Evolutionary conservation across 2,888 invertebrate genomes (phyloP).

Genomic region (Heliconius ethilla): DNA sequence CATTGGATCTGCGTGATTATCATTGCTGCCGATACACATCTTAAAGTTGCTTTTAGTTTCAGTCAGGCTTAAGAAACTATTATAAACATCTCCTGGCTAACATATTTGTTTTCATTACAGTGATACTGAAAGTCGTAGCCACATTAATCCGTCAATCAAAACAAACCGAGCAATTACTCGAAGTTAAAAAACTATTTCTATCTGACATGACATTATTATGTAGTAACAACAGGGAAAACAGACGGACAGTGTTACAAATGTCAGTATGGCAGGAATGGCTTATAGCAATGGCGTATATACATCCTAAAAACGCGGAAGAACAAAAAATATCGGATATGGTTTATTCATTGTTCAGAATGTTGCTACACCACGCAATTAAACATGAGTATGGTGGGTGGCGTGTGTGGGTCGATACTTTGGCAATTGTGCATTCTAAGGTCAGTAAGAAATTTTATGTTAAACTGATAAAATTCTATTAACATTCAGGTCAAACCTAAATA

Average conservation of each 20-base stretch:
- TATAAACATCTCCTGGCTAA: not conserved
- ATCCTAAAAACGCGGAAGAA: conserved; percentile 96
- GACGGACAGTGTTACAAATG: conserved; percentile 99
- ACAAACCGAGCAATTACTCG: conserved; percentile 93
- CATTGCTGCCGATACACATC: no score
- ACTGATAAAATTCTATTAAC: no score
- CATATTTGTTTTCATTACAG: conserved; percentile 70
- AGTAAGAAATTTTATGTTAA: no score
- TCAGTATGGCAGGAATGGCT: conserved; percentile 99
- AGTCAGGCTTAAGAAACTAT: no score
- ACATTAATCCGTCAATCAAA: conserved; percentile 98
- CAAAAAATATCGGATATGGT: conserved; percentile 99
- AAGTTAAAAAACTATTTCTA: conserved; percentile 97
- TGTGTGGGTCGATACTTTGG: conserved; percentile 99
- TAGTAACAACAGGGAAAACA: conserved; percentile 97
- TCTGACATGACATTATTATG: conserved; percentile 99
- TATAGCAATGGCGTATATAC: conserved; percentile 98
- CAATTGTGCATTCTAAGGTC: conserved; percentile 98
- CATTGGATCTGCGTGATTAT: no score
- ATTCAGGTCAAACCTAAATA: no score
- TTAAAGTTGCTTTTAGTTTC: no score
- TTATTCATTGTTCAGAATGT: conserved; percentile 97
- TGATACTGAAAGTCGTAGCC: conserved; percentile 99
- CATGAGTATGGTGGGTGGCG: conserved; percentile 99
- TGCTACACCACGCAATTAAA: conserved; percentile 99